A percentile compares a stretch with the other conserved stretches of the same genome.
Conservation (phyloP, 2,797 vertebrate genomes). For the Enteromius viviparus region DNA sequence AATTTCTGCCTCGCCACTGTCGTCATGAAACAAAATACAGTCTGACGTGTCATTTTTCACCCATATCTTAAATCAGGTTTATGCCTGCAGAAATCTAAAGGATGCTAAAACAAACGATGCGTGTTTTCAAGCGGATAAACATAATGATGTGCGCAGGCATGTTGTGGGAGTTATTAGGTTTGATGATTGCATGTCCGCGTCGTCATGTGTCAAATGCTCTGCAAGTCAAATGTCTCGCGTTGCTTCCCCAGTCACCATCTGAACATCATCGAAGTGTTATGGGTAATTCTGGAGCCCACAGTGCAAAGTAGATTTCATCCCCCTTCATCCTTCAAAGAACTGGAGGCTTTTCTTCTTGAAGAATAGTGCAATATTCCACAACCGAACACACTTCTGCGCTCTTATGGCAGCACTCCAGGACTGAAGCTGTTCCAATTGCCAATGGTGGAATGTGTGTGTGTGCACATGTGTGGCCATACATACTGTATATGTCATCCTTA, state of each 20-base stretch:
- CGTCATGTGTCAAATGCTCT: background rate
- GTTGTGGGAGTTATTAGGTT: conserved; percentile 16
- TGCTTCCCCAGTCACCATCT: conserved; percentile 23
- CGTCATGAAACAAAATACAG: background rate
- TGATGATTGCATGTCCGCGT: background rate
- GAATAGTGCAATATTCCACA: conserved; percentile 34
- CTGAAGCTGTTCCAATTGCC: conserved; percentile 4
- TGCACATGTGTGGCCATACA: background rate
- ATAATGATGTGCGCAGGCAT: background rate
- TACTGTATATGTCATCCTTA: background rate
- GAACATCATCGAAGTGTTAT: conserved; percentile 34
- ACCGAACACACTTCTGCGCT: background rate
- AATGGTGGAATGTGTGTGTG: background rate
- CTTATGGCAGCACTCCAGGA: conserved; percentile 7
- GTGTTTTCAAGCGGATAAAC: background rate
- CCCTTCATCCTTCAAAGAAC: conserved; percentile 25
- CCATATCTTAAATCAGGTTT: background rate
- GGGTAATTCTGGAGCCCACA: conserved; percentile 33
- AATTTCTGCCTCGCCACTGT: background rate
- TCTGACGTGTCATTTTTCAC: background rate
- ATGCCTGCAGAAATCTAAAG: background rate
- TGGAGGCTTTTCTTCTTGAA: conserved; percentile 35
- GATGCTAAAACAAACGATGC: background rate
- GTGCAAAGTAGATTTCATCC: conserved; percentile 41
- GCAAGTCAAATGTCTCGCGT: conserved; percentile 22